Evolutionary conservation across 1,140 invertebrate species (phyloP).

Genomic region (Diabrotica undecimpunctata): DNA sequence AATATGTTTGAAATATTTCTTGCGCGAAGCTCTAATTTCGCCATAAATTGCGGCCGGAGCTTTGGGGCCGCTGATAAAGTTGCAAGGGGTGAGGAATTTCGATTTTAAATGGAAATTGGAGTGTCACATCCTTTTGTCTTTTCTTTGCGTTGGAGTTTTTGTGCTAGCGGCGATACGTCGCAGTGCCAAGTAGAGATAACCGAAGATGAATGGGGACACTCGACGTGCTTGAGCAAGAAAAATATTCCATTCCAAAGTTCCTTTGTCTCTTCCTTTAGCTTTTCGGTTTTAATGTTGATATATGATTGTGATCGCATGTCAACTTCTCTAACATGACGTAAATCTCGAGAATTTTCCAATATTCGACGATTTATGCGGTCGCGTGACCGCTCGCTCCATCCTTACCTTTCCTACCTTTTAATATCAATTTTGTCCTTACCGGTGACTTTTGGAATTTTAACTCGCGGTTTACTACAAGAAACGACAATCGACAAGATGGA

Average conservation of each 20-base stretch:
- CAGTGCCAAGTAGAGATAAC: conserved; percentile 41
- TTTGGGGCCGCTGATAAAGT: conserved; percentile 33
- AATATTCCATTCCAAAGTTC: conserved; percentile 38
- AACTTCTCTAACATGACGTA: conserved; percentile 17
- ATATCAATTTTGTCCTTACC: conserved; percentile 18
- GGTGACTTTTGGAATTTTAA: conserved; percentile 26
- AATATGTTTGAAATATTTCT: conserved; percentile 1
- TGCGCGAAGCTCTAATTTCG: not conserved
- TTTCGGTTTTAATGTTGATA: conserved; percentile 23
- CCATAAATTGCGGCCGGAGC: not conserved
- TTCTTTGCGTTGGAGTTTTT: conserved; percentile 41
- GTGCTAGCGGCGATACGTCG: conserved; percentile 34
- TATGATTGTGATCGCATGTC: conserved; percentile 19
- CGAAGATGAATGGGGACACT: conserved; percentile 40
- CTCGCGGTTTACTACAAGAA: conserved; percentile 22
- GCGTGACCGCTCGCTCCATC: conserved; percentile 12
- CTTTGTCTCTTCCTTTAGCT: conserved; percentile 32
- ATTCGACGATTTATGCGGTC: conserved; percentile 25
- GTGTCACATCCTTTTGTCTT: conserved; percentile 47
- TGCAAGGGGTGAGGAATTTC: conserved; percentile 41
- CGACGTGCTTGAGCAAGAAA: conserved; percentile 40
- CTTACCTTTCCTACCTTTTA: conserved; percentile 3
- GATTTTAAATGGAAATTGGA: conserved; percentile 48
- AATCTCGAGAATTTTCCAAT: conserved; percentile 27
- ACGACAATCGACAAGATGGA: conserved; percentile 26